A percentile compares a stretch with the other conserved stretches of the same genome.
Conservation (phyloP, 2,888 invertebrate species). For the Xestia sexstrigata region DNA sequence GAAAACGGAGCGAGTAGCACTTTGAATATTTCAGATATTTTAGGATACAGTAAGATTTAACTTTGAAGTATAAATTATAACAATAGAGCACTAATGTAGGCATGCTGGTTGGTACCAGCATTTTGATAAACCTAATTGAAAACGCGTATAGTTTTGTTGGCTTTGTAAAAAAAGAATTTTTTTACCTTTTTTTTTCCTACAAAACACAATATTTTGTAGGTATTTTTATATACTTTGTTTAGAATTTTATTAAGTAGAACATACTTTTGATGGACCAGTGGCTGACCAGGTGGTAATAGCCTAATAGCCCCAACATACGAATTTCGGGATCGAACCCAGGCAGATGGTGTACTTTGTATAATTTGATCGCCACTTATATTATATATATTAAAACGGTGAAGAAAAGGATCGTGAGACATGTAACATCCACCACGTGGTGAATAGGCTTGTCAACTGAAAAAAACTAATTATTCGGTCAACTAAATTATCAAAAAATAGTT, state of each 20-base stretch:
- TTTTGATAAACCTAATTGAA: too few species aligned
- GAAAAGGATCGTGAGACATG: too few species aligned
- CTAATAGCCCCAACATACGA: too few species aligned
- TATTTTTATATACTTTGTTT: not conserved
- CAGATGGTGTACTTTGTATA: not conserved
- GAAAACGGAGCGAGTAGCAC: slow-evolving; percentile 41
- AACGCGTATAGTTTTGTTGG: not conserved
- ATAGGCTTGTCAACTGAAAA: too few species aligned
- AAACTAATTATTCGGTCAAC: too few species aligned
- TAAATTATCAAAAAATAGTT: too few species aligned
- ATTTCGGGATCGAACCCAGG: not conserved
- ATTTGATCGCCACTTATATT: not conserved
- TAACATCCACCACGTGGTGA: too few species aligned
- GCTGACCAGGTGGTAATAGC: not conserved
- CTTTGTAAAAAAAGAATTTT: not conserved
- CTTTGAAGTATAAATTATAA: slow-evolving; percentile 29
- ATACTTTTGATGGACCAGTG: not conserved
- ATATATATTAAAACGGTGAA: too few species aligned
- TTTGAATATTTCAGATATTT: slow-evolving; percentile 64
- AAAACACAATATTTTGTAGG: not conserved
- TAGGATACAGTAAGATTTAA: slow-evolving; percentile 27
- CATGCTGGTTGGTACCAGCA: too few species aligned
- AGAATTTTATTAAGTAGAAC: not conserved
- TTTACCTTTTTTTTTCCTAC: too few species aligned
- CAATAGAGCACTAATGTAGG: slow-evolving; percentile 18